phyloP scores from a whole-genome alignment of 2,888 invertebrate genomes.

The Hirtodrosophila cameraria region DNA sequence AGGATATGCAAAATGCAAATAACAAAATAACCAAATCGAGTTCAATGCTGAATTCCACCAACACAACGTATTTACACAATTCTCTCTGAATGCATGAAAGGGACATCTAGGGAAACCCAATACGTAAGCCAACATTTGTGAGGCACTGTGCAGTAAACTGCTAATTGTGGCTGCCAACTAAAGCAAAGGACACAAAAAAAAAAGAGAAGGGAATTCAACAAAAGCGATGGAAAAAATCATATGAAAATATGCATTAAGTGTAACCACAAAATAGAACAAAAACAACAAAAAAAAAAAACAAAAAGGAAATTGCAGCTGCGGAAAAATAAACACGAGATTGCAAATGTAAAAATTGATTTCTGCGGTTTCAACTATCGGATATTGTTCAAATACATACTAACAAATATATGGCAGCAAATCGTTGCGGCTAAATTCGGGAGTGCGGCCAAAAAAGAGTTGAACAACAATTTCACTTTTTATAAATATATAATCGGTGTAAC shows the following conservation, averaged over 20 bases:
- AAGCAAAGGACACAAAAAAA: slow-evolving; percentile 35
- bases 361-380: slow-evolving; percentile 63
- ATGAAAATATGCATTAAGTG: slow-evolving; percentile 72
- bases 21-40: slow-evolving; percentile 64
- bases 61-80: slow-evolving; percentile 48
- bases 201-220: slow-evolving; percentile 20
- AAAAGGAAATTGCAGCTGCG: slow-evolving; percentile 64
- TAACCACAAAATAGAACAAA: slow-evolving; percentile 72
- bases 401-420: slow-evolving; percentile 43
- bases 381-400: slow-evolving; percentile 25
- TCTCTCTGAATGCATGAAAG: slow-evolving; percentile 1
- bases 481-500: slow-evolving; percentile 27
- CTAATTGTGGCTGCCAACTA: slow-evolving; percentile 66
- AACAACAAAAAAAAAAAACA: slow-evolving; percentile 34
- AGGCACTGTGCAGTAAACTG: slow-evolving; percentile 55
- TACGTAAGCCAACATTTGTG: slow-evolving; percentile 17
- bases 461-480: slow-evolving; percentile 17
- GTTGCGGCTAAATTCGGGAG: slow-evolving; percentile 16
- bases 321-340: slow-evolving; percentile 38
- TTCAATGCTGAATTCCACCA: slow-evolving; percentile 62
- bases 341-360: slow-evolving; percentile 74
- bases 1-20: slow-evolving; percentile 77
- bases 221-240: slow-evolving; percentile 44
- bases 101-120: too few species aligned
- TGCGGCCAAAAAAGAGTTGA: slow-evolving; percentile 6